Evolutionary conservation across 2,888 invertebrate genomes (phyloP), one percentile per base, ranked within the genome.

Genomic region (Nowickia ferox): DNA sequence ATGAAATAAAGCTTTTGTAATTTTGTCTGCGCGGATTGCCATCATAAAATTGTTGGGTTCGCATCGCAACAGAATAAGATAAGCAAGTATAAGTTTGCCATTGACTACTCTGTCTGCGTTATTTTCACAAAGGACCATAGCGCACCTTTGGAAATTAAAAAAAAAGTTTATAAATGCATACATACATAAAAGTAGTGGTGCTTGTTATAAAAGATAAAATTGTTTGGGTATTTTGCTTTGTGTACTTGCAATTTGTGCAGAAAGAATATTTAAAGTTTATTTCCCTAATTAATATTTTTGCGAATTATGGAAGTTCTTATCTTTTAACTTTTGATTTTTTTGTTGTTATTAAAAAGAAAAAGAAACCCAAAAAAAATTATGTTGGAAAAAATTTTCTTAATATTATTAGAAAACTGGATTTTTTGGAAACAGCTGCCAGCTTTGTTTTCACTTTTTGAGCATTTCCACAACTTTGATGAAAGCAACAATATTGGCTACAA

Each of bases 341-440:
- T 76, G 44, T 46, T 57, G 30, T 30, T 30, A 30, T 30, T 30
- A 30, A 30, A 30, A 30, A 30, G 30, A 30, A 30, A 30, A 55
- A 65, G 65, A 53, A 30, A 40, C 11, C 55, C 38, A 55, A 55
- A 22, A 30, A 76, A 30, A 19, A 11, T 13, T 6, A 5, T 11
- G 2, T 51, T 30, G 30, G 5, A 53, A 65, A 51, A 65, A 46
- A 57, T 19, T 13, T 9, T 11, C 11, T 75, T 53, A 44, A 75
- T 59, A 44, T 63, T 55, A 75, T 79, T 84, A 84, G 79, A 76
- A 80, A 84, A 84, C 80, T 72, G 76, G 80, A 76, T 80, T 80
- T 71, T 30, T 57, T 61, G 48, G 30, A 78, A 65, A 61, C 84
- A 81, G 84, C 84, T 81, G 84, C 46, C 59, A 57, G 66, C 53